Base-by-base conservation (phyloP, 2,888 invertebrate genomes). In the Yponomeuta sedellus region DNA sequence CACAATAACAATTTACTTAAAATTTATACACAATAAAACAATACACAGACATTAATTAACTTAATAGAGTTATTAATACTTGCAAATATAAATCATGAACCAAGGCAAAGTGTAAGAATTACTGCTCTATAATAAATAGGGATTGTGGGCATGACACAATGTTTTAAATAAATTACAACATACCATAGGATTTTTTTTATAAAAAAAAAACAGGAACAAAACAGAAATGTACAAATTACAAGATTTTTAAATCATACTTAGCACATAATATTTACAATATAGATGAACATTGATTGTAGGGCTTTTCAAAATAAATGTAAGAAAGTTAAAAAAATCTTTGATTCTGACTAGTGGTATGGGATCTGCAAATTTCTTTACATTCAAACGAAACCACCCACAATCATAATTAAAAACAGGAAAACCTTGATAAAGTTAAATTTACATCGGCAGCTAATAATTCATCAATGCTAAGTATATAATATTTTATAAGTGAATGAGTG, bases 1-100 rank as follows among this genome's bases (percentile, higher is more conserved):
- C 89, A 85, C 87, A 79, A 88, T 83, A 90, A 89, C 88, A 85
- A 82, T 78, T 81, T 76, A 79, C 83, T 86, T 87, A 89, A 83
- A 90, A 86, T 88, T 86, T 87, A 34, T 34, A 88, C 82, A 88
- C 78, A 80, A 82, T 82, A 85, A 82, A 83, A 86, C 83, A 86
- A 84, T 86, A 85, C 80, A 84, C 80, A 81, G 71, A 52, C 74
- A 79, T 83, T 85, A 85, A 78, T 84, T 80, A 89, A 89, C 86
- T 82, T 83, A 86, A 86, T 83, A 87, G 73, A 86, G 71, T 79
- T 86, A 83, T 83, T 58, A 57, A 57, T 78, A 82, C 82, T 84
- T 85, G 86, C 75, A 80, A 77, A 75, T 76, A 84, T 80, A 81
- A 80, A 86, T 86, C 79, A 78, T 80, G 68, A 79, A 12, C 77